Base-by-base conservation (phyloP, 2,888 invertebrate genomes). In the Mythimna loreyi region DNA sequence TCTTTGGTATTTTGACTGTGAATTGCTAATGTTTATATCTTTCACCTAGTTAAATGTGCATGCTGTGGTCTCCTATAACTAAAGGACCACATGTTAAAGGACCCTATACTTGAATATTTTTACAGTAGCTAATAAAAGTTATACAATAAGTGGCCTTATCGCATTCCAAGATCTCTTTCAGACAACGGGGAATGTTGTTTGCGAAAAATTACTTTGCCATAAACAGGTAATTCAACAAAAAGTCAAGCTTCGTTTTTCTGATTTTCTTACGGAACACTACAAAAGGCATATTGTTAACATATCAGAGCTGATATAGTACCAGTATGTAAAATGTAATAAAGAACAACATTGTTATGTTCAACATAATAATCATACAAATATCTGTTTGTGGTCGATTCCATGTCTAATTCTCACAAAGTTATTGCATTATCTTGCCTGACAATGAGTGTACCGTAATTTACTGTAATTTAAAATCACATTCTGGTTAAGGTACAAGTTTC, bases 301-400 rank as follows among this genome's bases (percentile, higher is more conserved):
- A 50, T 59, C 53, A 11, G 21, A 59, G 25, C 40, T 40, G 40
- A 64, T 49, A 25, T 40, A 3, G 7, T 28, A 16, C 30, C 33
- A 53, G 21, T 56, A 25, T 53, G 28, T 70, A 57, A 64, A 58
- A 64, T 45, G 1, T 19, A 40, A 40, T 40, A 40, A 40, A 52
- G 9, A 61, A 70, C 55, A 67, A 76, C 60, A 75, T 75, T 40
- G 56, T 77, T 69, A 59, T 50, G 28, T 61, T 71, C 47, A 61
- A 56, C 59, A 67, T 60, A 69, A 71, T 69, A 63, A 73, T 75
- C 70, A 67, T 83, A 67, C 55, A 47, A 67, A 66, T 70, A 67
- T 65, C 62, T 72, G 64, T 74, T 81, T 82, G 82, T 33, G 81
- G 83, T 83, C 68, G 45, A 30, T 65, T 67, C 70, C 62, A 72